Evolutionary conservation across 2,113 vertebrate species (phyloP).

Genomic region (Lophotis ruficrista): DNA sequence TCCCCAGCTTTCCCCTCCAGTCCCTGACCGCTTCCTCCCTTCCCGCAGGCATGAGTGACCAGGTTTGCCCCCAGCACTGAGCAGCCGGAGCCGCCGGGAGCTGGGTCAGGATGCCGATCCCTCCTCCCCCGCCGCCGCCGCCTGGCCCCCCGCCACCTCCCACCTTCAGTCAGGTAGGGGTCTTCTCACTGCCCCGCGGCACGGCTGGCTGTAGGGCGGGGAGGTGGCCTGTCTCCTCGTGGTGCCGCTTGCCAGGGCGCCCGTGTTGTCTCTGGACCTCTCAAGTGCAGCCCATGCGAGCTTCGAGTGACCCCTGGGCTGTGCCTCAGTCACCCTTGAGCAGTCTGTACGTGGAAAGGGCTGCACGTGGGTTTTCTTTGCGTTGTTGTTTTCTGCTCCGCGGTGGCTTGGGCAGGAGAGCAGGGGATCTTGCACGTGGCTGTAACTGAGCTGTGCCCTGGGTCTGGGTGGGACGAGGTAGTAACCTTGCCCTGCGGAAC

Average conservation of each 20-base stretch:
- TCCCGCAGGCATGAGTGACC: constrained; percentile 76
- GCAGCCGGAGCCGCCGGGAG: constrained; percentile 49
- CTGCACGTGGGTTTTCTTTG: neutral
- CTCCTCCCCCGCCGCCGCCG: constrained; percentile 87
- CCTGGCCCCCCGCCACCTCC: constrained; percentile 91
- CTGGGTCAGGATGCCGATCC: constrained; percentile 88
- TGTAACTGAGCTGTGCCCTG: neutral
- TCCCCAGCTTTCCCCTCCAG: accelerated
- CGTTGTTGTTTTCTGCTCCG: neutral
- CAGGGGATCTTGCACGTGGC: neutral
- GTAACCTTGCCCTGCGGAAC: neutral
- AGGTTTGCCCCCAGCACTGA: constrained; percentile 57
- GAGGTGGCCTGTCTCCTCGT: neutral
- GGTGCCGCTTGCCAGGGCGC: neutral
- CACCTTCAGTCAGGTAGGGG: constrained; percentile 84
- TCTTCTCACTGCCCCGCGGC: neutral
- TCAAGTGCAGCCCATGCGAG: neutral
- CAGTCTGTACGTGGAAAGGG: neutral
- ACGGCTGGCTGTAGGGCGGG: accelerated
- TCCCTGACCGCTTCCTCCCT: constrained; percentile 12
- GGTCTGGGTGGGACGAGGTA: neutral
- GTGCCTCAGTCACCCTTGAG: neutral
- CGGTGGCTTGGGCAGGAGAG: accelerated
- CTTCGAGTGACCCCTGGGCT: neutral
- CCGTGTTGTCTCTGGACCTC: too few species aligned